Evolutionary conservation across 2,797 vertebrate genomes (phyloP).

Genomic region (Phrynocephalus vlangalii): DNA sequence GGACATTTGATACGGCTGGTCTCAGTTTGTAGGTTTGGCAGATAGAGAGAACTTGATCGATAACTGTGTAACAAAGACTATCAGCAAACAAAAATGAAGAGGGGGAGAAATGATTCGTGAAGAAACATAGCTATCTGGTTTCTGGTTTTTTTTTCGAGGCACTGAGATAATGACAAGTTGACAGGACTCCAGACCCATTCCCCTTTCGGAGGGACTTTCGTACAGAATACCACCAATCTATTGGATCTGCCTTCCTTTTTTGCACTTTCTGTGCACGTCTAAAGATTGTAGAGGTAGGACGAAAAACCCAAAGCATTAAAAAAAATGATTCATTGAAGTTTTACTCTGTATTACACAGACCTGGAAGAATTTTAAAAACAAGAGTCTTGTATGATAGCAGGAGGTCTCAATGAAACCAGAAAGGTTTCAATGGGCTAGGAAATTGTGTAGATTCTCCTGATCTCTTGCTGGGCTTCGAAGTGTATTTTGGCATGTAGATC

Average conservation of each 20-base stretch:
- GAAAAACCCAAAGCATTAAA: not conserved
- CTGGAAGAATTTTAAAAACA: not conserved
- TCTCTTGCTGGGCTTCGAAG: not conserved
- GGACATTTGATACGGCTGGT: not conserved
- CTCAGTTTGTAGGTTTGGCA: constrained; percentile 2
- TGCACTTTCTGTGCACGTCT: not conserved
- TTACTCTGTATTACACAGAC: not conserved
- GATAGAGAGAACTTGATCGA: constrained; percentile 20
- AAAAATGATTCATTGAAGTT: not conserved
- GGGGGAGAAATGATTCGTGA: constrained; percentile 16
- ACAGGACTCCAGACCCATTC: constrained; percentile 17
- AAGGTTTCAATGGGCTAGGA: not conserved
- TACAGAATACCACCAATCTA: not conserved
- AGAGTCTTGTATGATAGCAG: not conserved
- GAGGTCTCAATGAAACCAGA: not conserved
- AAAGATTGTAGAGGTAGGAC: not conserved
- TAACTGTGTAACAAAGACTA: not conserved
- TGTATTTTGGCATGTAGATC: not conserved
- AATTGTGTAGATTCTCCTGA: not conserved
- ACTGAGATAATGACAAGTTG: constrained; percentile 44
- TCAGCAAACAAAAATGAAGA: not conserved
- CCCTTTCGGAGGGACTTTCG: not conserved
- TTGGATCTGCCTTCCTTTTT: not conserved
- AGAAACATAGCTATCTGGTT: not conserved
- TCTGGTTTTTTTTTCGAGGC: constrained; percentile 17